Evolutionary conservation across 2,888 invertebrate species (phyloP).

Genomic region (Agrilus biguttatus): DNA sequence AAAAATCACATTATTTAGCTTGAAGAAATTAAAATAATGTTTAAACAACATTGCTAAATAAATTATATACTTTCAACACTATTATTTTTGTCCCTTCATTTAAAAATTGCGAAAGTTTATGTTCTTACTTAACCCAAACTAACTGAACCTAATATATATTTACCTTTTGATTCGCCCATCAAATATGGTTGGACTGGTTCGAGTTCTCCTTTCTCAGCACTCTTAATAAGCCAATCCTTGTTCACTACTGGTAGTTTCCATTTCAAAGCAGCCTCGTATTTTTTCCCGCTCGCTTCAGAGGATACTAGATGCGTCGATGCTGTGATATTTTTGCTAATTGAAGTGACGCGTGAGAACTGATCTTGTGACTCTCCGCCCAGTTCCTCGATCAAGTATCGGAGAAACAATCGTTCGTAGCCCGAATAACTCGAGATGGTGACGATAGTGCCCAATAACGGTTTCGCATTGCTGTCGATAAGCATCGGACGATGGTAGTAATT

Average conservation of each 20-base stretch:
- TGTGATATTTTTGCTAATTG: constrained; percentile 32
- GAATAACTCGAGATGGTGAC: constrained; percentile 67
- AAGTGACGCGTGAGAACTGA: constrained; percentile 45
- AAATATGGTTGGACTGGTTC: constrained; percentile 42
- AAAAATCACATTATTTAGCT: too few relatives aligned
- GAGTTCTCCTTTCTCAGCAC: constrained; percentile 40
- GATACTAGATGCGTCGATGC: constrained; percentile 75
- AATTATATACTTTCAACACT: too few relatives aligned
- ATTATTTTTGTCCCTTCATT: too few relatives aligned
- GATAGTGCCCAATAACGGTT: constrained; percentile 53
- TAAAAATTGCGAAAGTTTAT: too few relatives aligned
- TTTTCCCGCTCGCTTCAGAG: constrained; percentile 57
- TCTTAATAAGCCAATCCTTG: constrained; percentile 62
- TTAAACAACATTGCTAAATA: too few relatives aligned
- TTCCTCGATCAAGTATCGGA: constrained; percentile 51
- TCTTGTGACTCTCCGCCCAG: constrained; percentile 55
- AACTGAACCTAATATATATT: background rate
- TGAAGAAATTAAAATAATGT: too few relatives aligned
- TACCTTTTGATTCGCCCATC: constrained; percentile 43
- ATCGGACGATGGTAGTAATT: constrained; percentile 62
- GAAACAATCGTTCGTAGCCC: constrained; percentile 56
- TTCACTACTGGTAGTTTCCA: constrained; percentile 75
- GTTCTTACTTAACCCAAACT: too few relatives aligned
- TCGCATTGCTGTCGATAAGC: constrained; percentile 29
- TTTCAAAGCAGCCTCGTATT: constrained; percentile 67